Base-by-base conservation (phyloP, 2,888 invertebrate genomes). In the Pyrocoelia pectoralis region DNA sequence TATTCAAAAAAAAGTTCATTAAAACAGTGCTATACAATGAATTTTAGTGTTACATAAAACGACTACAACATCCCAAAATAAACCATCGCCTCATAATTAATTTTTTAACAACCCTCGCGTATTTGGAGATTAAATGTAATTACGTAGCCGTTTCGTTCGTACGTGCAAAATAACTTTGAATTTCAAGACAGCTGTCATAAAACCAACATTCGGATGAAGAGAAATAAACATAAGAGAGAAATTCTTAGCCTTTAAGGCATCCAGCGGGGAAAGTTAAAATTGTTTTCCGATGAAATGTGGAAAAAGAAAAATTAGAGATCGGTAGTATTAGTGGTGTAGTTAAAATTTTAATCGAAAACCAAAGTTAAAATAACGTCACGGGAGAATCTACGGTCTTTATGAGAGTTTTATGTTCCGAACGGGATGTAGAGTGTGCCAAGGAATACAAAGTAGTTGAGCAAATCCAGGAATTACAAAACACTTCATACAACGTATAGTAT, bases 371-470 rank as follows among this genome's bases (percentile, higher is more conserved):
- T 54, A 60, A 55, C 50, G 49, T 55, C 46, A 54, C 38, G 49
- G 40, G 59, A 48, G 54, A 60, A 54, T 60, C 60, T 43, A 17
- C 38, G 49, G 19, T 60, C 60, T 60, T 60, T 55, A 60, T 49
- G 60, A 15, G 54, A 56, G 56, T 68, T 70, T 67, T 68, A 67
- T 66, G 68, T 70, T 66, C 60, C 49, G 59, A 57, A 58, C 59
- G 64, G 61, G 56, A 50, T 65, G 66, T 59, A 60, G 67, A 56
- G 70, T 69, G 66, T 69, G 68, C 59, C 50, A 13, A 55, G 65
- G 73, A 73, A 73, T 73, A 73, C 63, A 67, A 71, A 73, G 70
- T 69, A 70, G 73, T 56, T 64, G 64, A 61, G 69, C 70, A 71
- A 71, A 70, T 71, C 70, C 68, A 28, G 65, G 66, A 68, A 70